A percentile compares a stretch with the other conserved stretches of the same genome.
Evolutionary conservation across 1,140 invertebrate genomes (phyloP).

Genomic region (Stenopsyche tienmushanensis): DNA sequence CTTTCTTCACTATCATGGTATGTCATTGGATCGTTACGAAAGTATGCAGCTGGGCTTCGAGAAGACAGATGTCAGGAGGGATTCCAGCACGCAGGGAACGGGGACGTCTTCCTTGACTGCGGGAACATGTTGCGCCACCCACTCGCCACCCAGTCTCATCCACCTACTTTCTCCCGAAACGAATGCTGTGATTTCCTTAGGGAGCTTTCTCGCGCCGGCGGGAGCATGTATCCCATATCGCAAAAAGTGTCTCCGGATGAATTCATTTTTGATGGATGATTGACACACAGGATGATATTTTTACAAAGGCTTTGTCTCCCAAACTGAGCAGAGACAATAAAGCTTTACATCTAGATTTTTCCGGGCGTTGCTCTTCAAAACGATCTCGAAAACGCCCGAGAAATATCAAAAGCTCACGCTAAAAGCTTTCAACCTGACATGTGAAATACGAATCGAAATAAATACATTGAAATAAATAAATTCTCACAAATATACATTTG

Average conservation of each 20-base stretch:
- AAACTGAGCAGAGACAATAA: too few relatives aligned
- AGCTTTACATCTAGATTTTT: too few relatives aligned
- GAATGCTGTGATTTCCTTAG: conserved; percentile 24
- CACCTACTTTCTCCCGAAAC: conserved; percentile 8
- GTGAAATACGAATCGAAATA: neutral
- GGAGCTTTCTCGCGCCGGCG: conserved; percentile 20
- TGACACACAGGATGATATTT: conserved; percentile 8
- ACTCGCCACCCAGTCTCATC: neutral
- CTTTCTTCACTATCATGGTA: neutral
- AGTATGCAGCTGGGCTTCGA: neutral
- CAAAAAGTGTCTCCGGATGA: conserved; percentile 28
- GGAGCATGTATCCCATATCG: conserved; percentile 11
- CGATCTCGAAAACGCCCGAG: too few relatives aligned
- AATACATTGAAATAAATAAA: neutral
- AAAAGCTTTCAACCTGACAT: neutral
- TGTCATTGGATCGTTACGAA: neutral
- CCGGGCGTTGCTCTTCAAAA: too few relatives aligned
- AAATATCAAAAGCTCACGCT: too few relatives aligned
- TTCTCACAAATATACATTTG: too few relatives aligned
- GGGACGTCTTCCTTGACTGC: neutral
- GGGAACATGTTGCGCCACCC: neutral
- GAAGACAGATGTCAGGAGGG: neutral
- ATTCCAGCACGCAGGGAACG: neutral
- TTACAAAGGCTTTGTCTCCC: neutral
- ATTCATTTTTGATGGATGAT: conserved; percentile 33